A percentile compares a stretch with the other conserved stretches of the same genome.
These are phyloP conservation scores for Chondrilla cf. caribensis DNA, from an alignment of 37 sponge, comb jelly and placozoan genomes.

Conservation along the genomic window DNA sequence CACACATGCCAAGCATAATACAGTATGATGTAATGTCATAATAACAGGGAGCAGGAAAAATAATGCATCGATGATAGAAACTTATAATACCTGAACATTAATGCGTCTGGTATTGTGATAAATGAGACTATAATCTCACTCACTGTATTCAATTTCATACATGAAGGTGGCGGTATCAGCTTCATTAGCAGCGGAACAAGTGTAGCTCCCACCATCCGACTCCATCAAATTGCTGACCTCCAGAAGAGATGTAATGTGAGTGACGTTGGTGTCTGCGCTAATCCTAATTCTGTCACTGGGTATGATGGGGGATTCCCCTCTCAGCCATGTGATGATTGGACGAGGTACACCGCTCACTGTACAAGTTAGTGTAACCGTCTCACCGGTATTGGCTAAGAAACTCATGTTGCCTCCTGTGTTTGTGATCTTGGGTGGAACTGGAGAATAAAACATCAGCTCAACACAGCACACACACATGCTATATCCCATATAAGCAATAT, in stretches of 20 bases:
- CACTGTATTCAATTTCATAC: too few species aligned
- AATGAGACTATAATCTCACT: too few species aligned
- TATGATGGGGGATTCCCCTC: background rate
- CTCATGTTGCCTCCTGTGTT: background rate
- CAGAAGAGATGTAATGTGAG: background rate
- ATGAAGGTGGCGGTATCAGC: background rate
- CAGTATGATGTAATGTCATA: too few species aligned
- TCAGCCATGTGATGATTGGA: slow-evolving; percentile 22
- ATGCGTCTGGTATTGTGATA: too few species aligned
- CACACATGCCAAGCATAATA: too few species aligned
- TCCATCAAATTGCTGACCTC: background rate
- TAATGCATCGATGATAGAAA: too few species aligned
- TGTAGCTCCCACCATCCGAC: slow-evolving; percentile 4
- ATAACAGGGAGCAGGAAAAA: too few species aligned
- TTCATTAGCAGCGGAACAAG: background rate
- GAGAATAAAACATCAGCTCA: too few species aligned
- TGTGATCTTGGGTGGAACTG: too few species aligned
- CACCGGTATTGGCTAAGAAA: background rate
- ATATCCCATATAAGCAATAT: too few species aligned
- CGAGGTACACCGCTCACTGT: slow-evolving; percentile 1
- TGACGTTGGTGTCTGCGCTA: background rate
- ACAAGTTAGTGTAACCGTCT: background rate
- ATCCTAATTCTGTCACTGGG: background rate
- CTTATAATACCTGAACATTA: too few species aligned
- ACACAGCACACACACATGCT: too few species aligned